These are phyloP conservation scores for Ciconia maguari DNA, from an alignment of 2,113 vertebrate genomes.

Conservation along the genomic window DNA sequence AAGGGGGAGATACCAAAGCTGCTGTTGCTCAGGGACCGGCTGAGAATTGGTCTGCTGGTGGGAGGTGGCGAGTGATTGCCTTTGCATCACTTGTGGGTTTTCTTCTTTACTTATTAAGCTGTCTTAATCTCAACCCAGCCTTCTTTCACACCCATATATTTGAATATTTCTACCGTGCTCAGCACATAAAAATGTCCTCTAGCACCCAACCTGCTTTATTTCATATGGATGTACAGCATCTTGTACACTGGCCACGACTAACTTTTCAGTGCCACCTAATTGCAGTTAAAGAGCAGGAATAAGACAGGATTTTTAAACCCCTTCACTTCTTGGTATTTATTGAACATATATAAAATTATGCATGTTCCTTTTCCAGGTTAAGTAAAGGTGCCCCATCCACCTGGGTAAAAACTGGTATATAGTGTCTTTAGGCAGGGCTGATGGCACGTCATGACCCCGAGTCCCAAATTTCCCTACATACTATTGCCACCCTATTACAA, in stretches of 20 bases:
- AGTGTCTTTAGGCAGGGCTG: no score
- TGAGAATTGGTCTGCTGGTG: accelerated
- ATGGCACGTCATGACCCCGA: no score
- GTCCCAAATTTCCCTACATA: no score
- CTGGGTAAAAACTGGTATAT: no score
- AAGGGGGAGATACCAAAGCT: not conserved
- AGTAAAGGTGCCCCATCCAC: no score
- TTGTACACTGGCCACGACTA: not conserved
- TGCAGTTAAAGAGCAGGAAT: accelerated
- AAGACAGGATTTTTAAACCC: accelerated
- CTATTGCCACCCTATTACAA: no score
- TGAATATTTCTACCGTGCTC: not conserved
- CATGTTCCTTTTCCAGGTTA: no score
- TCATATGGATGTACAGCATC: accelerated
- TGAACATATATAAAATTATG: no score
- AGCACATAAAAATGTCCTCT: not conserved
- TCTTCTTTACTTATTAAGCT: not conserved
- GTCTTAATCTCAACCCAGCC: not conserved
- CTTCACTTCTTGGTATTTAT: not conserved
- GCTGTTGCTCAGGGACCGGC: not conserved
- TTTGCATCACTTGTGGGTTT: not conserved
- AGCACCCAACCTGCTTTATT: not conserved
- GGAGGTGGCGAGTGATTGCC: not conserved
- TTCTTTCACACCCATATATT: accelerated
- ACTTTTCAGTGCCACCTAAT: not conserved